phyloP scores from a whole-genome alignment of 1,140 invertebrate genomes.

The Macrotrachela quadricornifera region DNA sequence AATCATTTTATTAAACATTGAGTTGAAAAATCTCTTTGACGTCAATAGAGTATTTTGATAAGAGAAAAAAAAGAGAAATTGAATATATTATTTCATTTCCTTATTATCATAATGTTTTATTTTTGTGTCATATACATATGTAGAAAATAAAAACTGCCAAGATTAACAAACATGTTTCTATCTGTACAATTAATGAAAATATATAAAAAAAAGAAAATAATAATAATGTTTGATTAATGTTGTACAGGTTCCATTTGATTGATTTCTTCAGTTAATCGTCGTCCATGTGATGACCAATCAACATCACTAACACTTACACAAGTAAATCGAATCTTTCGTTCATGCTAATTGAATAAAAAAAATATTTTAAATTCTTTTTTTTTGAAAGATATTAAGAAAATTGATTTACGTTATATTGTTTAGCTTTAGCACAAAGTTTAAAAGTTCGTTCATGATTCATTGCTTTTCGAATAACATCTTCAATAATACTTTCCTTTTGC shows the following conservation, averaged over 20 bases:
- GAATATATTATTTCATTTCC: no score
- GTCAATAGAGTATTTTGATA: no score
- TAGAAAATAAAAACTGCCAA: no score
- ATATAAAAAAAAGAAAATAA: no score
- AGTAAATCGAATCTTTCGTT: slow-evolving; percentile 51
- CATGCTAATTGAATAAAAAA: slow-evolving; percentile 41
- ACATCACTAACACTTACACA: slow-evolving; percentile 20
- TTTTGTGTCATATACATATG: no score
- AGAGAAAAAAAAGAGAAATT: no score
- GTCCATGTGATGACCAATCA: slow-evolving; percentile 1
- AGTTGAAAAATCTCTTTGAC: no score
- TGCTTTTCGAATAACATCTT: slow-evolving; percentile 44
- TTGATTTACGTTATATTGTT: slow-evolving; percentile 53
- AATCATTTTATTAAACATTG: no score
- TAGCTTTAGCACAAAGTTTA: slow-evolving; percentile 59
- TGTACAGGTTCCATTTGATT: background rate
- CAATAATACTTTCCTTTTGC: slow-evolving; percentile 28
- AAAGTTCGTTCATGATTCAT: slow-evolving; percentile 57
- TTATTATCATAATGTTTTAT: no score
- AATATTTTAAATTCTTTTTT: background rate
- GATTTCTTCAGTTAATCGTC: slow-evolving; percentile 5
- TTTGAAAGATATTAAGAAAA: background rate
- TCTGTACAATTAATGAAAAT: no score
- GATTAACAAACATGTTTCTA: no score
- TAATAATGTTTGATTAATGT: no score